Percentiles rank a stretch among this genome's conserved stretches.
Evolutionary conservation across 1,140 invertebrate species (phyloP).

Genomic region (Papilio xuthus): DNA sequence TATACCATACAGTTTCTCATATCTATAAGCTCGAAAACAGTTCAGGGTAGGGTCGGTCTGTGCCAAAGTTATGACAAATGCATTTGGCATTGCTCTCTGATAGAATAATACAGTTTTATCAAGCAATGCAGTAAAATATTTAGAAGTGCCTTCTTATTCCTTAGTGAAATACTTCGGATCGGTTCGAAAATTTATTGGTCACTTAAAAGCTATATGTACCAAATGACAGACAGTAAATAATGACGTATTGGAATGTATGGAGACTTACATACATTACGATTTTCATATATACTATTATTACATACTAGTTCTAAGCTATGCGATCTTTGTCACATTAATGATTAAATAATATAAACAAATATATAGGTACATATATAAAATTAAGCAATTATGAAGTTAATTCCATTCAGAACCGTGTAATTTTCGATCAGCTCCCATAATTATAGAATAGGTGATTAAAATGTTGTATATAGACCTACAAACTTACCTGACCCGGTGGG

Average conservation of each 20-base stretch:
- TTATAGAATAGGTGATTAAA: constrained; percentile 4
- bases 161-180: too few species aligned
- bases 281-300: not conserved
- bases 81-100: not conserved
- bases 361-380: not conserved
- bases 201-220: too few species aligned
- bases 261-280: not conserved
- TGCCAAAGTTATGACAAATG: not conserved
- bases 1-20: not conserved
- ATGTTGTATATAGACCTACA: not conserved
- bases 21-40: not conserved
- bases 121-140: not conserved
- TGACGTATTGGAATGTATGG: not conserved
- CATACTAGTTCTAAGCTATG: not conserved
- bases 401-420: not conserved
- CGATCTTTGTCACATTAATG: not conserved
- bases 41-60: constrained; percentile 2
- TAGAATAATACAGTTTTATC: not conserved
- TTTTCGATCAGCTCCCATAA: not conserved
- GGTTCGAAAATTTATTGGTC: too few species aligned
- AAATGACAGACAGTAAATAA: not conserved
- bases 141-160: not conserved
- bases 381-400: constrained; percentile 3
- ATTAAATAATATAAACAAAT: not conserved
- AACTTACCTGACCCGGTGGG: too few species aligned